Conservation (phyloP, 2,797 vertebrate species). For the Myripristis jacobus region DNA sequence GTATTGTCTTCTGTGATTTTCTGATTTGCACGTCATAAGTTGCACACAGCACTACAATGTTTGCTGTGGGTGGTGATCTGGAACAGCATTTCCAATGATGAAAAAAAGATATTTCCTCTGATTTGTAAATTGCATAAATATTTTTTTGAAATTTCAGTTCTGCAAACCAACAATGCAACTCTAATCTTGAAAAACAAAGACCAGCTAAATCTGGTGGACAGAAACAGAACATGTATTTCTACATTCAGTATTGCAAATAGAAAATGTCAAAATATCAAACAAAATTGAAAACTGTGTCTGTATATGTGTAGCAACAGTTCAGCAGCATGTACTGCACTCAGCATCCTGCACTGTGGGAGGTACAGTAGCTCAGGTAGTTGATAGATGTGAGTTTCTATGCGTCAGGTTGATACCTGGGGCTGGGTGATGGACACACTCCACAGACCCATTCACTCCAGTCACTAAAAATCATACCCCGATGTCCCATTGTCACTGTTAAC, state of each 20-base stretch:
- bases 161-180: background rate
- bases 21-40: background rate
- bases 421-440: conserved; percentile 74
- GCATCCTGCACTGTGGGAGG: conserved; percentile 27
- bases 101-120: no score
- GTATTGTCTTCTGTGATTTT: background rate
- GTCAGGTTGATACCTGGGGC: conserved; percentile 74
- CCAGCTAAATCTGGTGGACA: background rate
- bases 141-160: no score
- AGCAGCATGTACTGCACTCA: conserved; percentile 30
- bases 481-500: conserved; percentile 84
- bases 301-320: conserved; percentile 27
- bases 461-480: conserved; percentile 81
- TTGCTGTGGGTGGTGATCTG: no score
- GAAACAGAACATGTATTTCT: background rate
- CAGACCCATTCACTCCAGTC: conserved; percentile 76
- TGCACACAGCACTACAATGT: background rate
- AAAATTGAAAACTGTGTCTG: conserved; percentile 6
- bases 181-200: conserved; percentile 4
- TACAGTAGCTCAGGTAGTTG: conserved; percentile 35
- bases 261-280: background rate
- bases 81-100: no score
- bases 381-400: conserved; percentile 45
- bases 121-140: no score
- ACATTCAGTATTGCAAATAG: background rate